Evolutionary conservation across 2,797 vertebrate genomes (phyloP).

Genomic region (Percopsis omiscomaycus): DNA sequence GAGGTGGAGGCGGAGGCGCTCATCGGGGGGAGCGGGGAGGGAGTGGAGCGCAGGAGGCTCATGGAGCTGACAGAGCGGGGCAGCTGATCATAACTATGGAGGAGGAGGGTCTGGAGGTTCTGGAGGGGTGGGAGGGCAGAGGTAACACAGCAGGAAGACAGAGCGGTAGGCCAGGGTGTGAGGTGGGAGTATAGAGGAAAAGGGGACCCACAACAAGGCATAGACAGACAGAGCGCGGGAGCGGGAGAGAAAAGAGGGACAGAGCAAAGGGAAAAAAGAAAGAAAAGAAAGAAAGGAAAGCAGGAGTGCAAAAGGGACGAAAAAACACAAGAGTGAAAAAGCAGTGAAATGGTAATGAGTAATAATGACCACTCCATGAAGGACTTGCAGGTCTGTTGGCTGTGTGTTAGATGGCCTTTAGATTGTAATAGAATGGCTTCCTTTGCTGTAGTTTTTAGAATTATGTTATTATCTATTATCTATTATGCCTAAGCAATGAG

Average conservation of each 20-base stretch:
- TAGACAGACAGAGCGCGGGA: background rate
- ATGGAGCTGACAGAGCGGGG: slow-evolving; percentile 76
- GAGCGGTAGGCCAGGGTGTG: slow-evolving; percentile 17
- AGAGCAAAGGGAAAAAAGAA: background rate
- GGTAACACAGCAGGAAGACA: slow-evolving; percentile 1
- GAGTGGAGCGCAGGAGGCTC: slow-evolving; percentile 74
- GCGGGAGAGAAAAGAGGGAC: slow-evolving; percentile 27
- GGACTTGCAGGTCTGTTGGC: slow-evolving; percentile 38
- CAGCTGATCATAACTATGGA: slow-evolving; percentile 70
- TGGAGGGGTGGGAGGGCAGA: slow-evolving; percentile 2
- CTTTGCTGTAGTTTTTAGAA: too few species aligned
- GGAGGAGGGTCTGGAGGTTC: slow-evolving; percentile 54
- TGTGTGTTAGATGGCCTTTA: slow-evolving; percentile 9
- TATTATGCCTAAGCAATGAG: background rate
- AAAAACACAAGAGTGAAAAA: slow-evolving; percentile 60
- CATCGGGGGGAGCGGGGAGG: slow-evolving; percentile 66
- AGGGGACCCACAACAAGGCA: slow-evolving; percentile 28
- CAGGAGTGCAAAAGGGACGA: slow-evolving; percentile 34
- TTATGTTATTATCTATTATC: too few species aligned
- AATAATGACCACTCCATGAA: slow-evolving; percentile 34
- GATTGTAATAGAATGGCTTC: too few species aligned
- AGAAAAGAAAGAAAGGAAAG: slow-evolving; percentile 27
- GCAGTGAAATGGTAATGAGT: slow-evolving; percentile 65
- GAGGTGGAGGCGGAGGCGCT: slow-evolving; percentile 45
- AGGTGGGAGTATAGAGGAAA: slow-evolving; percentile 27